phyloP scores from a whole-genome alignment of 2,888 invertebrate genomes.

The Coenonympha arcania region DNA sequence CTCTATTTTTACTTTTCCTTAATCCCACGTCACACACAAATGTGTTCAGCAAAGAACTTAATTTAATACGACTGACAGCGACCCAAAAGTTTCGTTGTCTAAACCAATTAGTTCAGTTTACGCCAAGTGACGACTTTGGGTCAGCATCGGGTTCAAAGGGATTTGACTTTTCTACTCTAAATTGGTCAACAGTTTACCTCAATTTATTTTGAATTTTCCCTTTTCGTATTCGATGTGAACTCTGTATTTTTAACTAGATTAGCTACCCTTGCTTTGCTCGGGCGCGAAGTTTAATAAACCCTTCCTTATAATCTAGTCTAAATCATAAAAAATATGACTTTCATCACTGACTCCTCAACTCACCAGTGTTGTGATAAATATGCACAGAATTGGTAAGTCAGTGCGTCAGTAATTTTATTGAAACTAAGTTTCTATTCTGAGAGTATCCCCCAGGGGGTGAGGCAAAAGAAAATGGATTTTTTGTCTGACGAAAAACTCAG shows the following conservation, averaged over 20 bases:
- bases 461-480: too few species aligned
- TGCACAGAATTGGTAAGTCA: too few species aligned
- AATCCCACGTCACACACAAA: background rate
- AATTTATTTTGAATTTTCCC: background rate
- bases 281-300: too few species aligned
- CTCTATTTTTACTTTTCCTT: constrained; percentile 38
- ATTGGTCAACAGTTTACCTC: background rate
- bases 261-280: too few species aligned
- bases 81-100: constrained; percentile 2
- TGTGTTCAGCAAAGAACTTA: constrained; percentile 3
- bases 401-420: too few species aligned
- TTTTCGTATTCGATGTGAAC: background rate
- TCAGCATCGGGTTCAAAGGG: constrained; percentile 3
- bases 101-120: constrained; percentile 3
- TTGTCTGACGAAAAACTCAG: too few species aligned
- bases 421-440: too few species aligned
- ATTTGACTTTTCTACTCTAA: background rate
- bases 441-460: too few species aligned
- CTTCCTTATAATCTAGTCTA: too few species aligned
- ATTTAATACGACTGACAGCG: background rate
- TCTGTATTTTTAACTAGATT: background rate
- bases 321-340: too few species aligned
- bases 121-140: constrained; percentile 3
- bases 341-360: too few species aligned
- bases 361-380: too few species aligned